Evolutionary conservation across 2,888 invertebrate species (phyloP).

Genomic region (Margaritifera margaritifera): DNA sequence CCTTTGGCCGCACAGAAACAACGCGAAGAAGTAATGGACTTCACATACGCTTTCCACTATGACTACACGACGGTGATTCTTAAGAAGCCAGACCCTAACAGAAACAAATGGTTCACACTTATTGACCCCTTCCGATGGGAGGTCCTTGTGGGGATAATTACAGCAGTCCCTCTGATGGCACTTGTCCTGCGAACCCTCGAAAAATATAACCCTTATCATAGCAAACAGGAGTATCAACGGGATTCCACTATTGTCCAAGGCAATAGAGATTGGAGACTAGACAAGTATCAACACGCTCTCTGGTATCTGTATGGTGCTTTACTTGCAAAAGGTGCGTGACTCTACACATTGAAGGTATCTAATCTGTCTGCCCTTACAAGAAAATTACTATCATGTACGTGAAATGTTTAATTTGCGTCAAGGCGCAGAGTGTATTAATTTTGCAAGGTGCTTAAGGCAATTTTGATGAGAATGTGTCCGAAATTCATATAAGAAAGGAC

Average conservation of each 20-base stretch:
- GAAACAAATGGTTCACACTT: slow-evolving; percentile 40
- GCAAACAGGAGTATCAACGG: slow-evolving; percentile 10
- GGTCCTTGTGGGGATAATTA: slow-evolving; percentile 27
- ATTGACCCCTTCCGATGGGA: slow-evolving; percentile 45
- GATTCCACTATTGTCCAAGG: slow-evolving; percentile 16
- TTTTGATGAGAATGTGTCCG: no score
- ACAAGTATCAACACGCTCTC: slow-evolving; percentile 68
- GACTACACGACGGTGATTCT: slow-evolving; percentile 46
- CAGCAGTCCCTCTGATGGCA: slow-evolving; percentile 37
- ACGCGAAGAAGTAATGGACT: slow-evolving; percentile 91
- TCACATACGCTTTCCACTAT: slow-evolving; percentile 83
- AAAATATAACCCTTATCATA: slow-evolving; percentile 46
- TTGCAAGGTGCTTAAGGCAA: no score
- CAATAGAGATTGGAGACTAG: background rate
- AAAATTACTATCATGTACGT: no score
- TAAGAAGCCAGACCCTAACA: slow-evolving; percentile 46
- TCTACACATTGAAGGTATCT: no score
- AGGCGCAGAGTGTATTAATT: no score
- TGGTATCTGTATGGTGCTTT: slow-evolving; percentile 49
- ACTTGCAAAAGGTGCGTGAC: slow-evolving; percentile 42
- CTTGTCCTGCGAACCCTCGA: slow-evolving; percentile 36
- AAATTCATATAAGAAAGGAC: no score
- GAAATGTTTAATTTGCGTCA: no score
- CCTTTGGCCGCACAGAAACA: slow-evolving; percentile 92
- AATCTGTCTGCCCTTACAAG: no score